Evolutionary conservation across 2,797 vertebrate species (phyloP).

Genomic region (Sitta carolinensis): DNA sequence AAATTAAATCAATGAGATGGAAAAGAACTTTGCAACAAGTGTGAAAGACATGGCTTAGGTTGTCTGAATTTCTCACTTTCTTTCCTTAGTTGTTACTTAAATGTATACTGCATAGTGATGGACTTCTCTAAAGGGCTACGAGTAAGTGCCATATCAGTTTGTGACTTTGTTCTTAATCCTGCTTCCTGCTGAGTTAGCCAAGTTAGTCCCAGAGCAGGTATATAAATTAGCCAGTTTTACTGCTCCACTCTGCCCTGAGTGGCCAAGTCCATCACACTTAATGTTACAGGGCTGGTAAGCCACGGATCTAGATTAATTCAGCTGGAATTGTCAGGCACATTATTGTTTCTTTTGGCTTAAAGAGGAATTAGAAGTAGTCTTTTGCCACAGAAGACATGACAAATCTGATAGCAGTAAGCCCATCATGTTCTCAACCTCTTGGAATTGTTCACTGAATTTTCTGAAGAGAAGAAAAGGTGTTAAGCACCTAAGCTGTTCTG

Average conservation of each 20-base stretch:
- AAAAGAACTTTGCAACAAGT: background rate
- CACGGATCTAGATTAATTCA: background rate
- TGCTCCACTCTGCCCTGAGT: accelerated
- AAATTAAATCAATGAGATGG: background rate
- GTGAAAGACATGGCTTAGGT: background rate
- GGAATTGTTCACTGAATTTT: background rate
- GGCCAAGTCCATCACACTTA: background rate
- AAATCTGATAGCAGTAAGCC: background rate
- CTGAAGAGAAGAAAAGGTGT: background rate
- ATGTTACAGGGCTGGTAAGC: background rate
- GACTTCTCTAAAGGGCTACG: background rate
- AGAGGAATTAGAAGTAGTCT: background rate
- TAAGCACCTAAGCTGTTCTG: background rate
- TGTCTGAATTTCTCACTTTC: background rate
- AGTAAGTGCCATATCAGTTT: background rate
- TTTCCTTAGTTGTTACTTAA: background rate
- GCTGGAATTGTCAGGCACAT: background rate
- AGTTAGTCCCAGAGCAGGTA: background rate
- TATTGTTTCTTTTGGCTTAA: background rate
- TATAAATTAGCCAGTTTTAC: background rate
- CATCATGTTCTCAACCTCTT: background rate
- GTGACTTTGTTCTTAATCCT: background rate
- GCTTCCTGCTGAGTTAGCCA: background rate
- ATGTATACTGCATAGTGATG: background rate
- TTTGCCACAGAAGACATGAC: background rate